Conservation (phyloP, 92 coral and sea anemone genomes). For the Epizoanthus illoricatus region DNA sequence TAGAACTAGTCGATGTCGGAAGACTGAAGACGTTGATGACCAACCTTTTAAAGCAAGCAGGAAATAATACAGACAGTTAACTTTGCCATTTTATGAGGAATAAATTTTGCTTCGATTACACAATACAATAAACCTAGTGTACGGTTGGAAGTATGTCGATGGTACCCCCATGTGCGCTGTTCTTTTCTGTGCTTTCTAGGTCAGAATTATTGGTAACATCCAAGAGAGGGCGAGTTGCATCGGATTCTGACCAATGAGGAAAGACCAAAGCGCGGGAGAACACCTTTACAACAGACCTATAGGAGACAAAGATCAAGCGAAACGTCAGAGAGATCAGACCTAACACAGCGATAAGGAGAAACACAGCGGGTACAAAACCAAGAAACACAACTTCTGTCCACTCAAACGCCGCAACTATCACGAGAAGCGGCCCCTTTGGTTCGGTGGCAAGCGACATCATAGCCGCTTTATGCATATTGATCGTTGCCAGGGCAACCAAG, state of each 20-base stretch:
- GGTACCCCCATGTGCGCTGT: too few relatives aligned
- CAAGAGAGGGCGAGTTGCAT: constrained; percentile 17
- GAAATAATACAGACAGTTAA: too few relatives aligned
- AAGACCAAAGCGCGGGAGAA: background rate
- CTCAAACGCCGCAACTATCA: constrained; percentile 14
- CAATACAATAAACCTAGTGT: too few relatives aligned
- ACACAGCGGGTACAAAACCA: constrained; percentile 35
- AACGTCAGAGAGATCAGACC: constrained; percentile 8
- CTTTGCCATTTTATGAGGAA: too few relatives aligned
- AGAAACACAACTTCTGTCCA: constrained; percentile 40
- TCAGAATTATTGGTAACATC: background rate
- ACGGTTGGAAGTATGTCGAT: too few relatives aligned
- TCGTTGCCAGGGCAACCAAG: constrained; percentile 51
- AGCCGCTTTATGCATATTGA: constrained; percentile 53
- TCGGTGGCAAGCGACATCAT: constrained; percentile 33
- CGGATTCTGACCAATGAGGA: background rate
- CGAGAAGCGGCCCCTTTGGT: background rate
- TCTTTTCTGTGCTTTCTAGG: background rate
- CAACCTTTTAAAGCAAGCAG: too few relatives aligned
- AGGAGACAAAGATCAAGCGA: constrained; percentile 21
- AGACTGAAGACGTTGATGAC: too few relatives aligned
- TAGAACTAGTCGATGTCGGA: too few relatives aligned
- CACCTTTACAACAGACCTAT: background rate
- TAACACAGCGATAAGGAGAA: constrained; percentile 20
- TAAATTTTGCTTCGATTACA: too few relatives aligned